A percentile compares a stretch with the other conserved stretches of the same genome.
Conservation (phyloP, 2,113 vertebrate genomes). For the Petaurus breviceps region DNA sequence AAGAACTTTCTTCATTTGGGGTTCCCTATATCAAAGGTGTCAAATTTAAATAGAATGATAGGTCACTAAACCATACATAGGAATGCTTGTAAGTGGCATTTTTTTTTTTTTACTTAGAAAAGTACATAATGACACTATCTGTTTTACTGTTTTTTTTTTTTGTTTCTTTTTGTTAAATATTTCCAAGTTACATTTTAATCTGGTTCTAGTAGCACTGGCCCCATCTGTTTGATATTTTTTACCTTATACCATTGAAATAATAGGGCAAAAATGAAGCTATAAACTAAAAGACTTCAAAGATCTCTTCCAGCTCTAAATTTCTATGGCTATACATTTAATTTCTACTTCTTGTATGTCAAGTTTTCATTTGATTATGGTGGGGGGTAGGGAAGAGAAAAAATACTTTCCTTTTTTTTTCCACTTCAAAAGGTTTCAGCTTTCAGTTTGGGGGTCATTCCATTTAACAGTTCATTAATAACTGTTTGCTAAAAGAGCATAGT, state of each 20-base stretch:
- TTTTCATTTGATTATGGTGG: background rate
- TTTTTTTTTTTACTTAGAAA: background rate
- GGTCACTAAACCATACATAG: background rate
- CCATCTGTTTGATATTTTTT: background rate
- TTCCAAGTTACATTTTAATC: background rate
- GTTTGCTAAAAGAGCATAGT: background rate
- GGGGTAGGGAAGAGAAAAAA: background rate
- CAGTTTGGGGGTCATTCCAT: background rate
- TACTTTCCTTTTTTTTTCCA: background rate
- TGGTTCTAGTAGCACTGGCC: background rate
- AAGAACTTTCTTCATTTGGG: background rate
- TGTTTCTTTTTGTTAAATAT: background rate
- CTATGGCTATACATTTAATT: background rate
- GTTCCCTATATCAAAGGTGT: background rate
- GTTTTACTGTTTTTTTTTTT: background rate
- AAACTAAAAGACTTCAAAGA: background rate
- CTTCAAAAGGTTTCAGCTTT: background rate
- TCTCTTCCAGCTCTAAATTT: background rate
- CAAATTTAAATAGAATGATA: background rate
- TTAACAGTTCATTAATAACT: conserved; percentile 5
- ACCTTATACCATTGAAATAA: background rate
- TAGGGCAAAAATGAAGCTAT: background rate
- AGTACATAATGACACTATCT: background rate
- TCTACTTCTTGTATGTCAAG: background rate
- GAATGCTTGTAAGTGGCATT: background rate